Evolutionary conservation across 2,888 invertebrate species (phyloP), one percentile per base, ranked within the genome.

Genomic region (Apeira syringaria): DNA sequence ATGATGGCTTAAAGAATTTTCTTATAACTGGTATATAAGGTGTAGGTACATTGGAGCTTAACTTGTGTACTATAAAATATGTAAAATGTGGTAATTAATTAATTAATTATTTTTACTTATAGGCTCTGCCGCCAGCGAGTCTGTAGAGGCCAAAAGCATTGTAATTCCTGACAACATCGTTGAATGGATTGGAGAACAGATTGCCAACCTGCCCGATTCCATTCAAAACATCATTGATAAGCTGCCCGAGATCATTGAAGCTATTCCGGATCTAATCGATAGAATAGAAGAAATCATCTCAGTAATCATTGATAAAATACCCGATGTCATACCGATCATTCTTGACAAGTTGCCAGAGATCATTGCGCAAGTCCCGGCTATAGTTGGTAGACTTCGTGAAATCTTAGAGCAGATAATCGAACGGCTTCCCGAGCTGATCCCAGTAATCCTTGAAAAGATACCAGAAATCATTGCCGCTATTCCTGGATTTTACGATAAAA

Each of bases 111-210:
- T 12, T 34, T 32, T 20, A 6, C 11, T 41, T 20, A 8, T 26
- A 47, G 47, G 47, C 8, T 15, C 41, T 10, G 47, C 33, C 6
- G 33, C 47, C 11, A 11, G 37, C 37, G 34, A 33, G 33, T 22
- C 47, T 22, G 33, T 30, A 5, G 36, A 47, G 31, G 31, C 22
- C 13, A 7, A 35, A 1, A 25, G 24, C 12, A 26, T 27, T 8
- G 17, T 28, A 20, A 44, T 46, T 15, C 40, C 46, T 9, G 40
- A 41, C 9, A 20, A 20, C 7, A 7, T 20, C 20, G 7, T 2
- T 1, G 20, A 20, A 20, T 40, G 46, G 46, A 24, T 46, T 11
- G 9, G 12, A 3, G 40, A 40, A 9, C 20, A 36, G 6, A 11
- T 41, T 10, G 7, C 2, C 5, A 17, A 11, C 6, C 22, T 35